Conservation (phyloP, 2,113 vertebrate species). For the Labeo catla region DNA sequence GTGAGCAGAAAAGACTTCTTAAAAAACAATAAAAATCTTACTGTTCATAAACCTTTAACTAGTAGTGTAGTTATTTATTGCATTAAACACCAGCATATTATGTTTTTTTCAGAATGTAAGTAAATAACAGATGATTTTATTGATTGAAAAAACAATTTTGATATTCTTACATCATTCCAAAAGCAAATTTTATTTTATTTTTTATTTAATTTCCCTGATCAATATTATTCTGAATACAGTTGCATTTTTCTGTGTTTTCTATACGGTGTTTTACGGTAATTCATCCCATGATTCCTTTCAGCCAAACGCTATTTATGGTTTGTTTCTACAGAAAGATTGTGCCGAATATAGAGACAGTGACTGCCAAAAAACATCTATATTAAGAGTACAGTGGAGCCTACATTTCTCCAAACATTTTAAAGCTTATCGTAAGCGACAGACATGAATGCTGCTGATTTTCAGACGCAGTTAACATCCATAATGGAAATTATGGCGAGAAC, state of each 20-base stretch:
- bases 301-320: slow-evolving; percentile 37
- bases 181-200: not conserved
- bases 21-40: too few species aligned
- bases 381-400: not conserved
- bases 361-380: not conserved
- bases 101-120: not conserved
- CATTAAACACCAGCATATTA: not conserved
- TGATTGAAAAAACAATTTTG: not conserved
- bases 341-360: not conserved
- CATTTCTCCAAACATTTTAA: not conserved
- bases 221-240: not conserved
- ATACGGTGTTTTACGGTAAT: slow-evolving; percentile 60
- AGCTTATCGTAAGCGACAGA: slow-evolving; percentile 24
- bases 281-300: slow-evolving; percentile 71
- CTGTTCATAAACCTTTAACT: too few species aligned
- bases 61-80: not conserved
- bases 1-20: too few species aligned
- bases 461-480: slow-evolving; percentile 70
- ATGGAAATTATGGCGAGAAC: slow-evolving; percentile 75
- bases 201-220: too few species aligned
- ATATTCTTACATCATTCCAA: not conserved
- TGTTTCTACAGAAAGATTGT: not conserved
- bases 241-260: not conserved
- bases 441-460: slow-evolving; percentile 66
- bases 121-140: not conserved